Evolutionary conservation across 2,797 vertebrate species (phyloP), one percentile per base, ranked within the genome.

Genomic region (Mormyrops attenuatus): DNA sequence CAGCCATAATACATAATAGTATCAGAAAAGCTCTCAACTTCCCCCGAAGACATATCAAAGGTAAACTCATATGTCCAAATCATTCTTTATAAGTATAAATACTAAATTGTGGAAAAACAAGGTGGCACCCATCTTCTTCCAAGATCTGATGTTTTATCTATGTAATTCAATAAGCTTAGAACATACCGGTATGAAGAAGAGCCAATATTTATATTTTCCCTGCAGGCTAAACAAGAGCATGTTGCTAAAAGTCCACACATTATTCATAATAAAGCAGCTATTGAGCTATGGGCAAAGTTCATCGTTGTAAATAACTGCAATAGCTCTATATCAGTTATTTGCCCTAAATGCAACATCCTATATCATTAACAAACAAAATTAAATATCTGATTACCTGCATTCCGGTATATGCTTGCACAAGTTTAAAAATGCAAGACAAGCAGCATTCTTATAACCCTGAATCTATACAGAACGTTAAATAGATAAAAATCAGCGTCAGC

Each of bases 201-300:
- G 77, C 41, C 41, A 47, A 82, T 82, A 82, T 82, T 82, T 82
- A 82, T 82, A 82, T 44, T 82, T 47, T n/a, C 77, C 41, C 77
- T 3, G 3, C 20, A 82, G 41, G 47, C 38, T 47, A 82, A 82
- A 82, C 69, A 82, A 82, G 41, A 82, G 77, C 47, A 20, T 22
- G 44, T 82, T 8, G 41, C 77, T 82, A 77, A 77, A 77, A 41
- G 34, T 17, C 34, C 69, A 47, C 38, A 80, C 20, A 47, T 82
- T 47, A 47, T 80, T 80, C 20, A n/a, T 47, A 22, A 82, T 82
- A 82, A 82, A 47, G 20, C 77, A 41, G 17, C 3, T 47, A 82
- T 8, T 47, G 41, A 22, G 41, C 77, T 11, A 47, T 3, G 26
- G 38, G n/a, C 77, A 47, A n/a, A 82, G 77, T 44, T 82, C 20